These are phyloP conservation scores for Merops nubicus DNA, from an alignment of 2,113 vertebrate species.

Conservation along the genomic window DNA sequence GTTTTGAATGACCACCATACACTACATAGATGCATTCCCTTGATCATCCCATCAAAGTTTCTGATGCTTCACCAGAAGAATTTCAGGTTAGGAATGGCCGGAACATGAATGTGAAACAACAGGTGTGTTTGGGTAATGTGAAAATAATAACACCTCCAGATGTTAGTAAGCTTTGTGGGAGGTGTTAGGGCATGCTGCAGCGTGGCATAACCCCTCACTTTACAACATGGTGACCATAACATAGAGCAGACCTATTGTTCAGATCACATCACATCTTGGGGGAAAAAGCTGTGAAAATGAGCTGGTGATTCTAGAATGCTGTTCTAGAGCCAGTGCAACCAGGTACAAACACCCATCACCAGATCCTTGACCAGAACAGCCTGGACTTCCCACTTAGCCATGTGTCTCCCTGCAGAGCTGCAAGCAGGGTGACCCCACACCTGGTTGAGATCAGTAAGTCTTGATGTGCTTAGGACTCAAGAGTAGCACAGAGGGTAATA, in stretches of 20 bases:
- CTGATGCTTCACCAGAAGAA: background rate
- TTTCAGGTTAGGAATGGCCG: background rate
- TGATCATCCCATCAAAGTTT: background rate
- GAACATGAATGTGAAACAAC: background rate
- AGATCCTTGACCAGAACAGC: background rate
- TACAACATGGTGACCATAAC: background rate
- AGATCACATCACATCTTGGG: background rate
- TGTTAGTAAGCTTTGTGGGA: background rate
- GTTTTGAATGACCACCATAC: background rate
- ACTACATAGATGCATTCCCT: background rate
- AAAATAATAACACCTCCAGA: background rate
- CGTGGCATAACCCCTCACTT: background rate
- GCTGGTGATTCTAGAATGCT: background rate
- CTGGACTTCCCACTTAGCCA: background rate
- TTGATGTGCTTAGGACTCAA: background rate
- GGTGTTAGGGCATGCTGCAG: background rate
- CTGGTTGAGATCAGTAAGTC: background rate
- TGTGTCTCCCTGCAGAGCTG: background rate
- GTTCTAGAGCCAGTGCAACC: background rate
- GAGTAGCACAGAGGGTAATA: background rate
- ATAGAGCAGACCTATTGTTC: background rate
- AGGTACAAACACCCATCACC: background rate
- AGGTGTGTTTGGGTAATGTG: background rate
- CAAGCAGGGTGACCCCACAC: background rate
- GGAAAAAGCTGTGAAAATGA: background rate